Percentiles rank a stretch among this genome's conserved stretches.
These are phyloP conservation scores for Galerucella calmariensis DNA, from an alignment of 2,888 invertebrate species.

Conservation along the genomic window DNA sequence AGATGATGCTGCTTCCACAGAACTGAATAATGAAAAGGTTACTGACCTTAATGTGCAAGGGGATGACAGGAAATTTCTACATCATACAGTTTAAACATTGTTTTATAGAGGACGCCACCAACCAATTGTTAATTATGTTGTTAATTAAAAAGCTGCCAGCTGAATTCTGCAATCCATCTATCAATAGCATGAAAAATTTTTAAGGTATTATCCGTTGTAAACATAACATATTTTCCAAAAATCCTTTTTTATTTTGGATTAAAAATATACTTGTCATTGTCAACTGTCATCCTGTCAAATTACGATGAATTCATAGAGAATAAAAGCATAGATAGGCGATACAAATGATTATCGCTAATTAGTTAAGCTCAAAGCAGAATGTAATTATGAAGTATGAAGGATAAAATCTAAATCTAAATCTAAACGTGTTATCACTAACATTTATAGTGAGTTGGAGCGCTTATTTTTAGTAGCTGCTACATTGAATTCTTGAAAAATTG, in stretches of 20 bases:
- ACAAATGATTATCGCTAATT: neutral
- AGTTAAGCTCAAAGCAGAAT: too few relatives aligned
- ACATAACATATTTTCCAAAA: neutral
- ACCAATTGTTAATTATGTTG: neutral
- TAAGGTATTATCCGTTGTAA: neutral
- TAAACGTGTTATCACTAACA: too few relatives aligned
- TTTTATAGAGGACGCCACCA: neutral
- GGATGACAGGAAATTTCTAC: slow-evolving; percentile 7
- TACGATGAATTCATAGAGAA: neutral
- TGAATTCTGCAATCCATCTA: neutral
- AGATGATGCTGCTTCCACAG: slow-evolving; percentile 48
- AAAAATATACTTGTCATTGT: neutral
- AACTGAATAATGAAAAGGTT: slow-evolving; percentile 34
- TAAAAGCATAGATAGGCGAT: neutral
- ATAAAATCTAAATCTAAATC: too few relatives aligned
- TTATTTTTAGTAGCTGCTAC: too few relatives aligned
- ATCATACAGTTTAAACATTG: slow-evolving; percentile 5
- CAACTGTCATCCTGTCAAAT: slow-evolving; percentile 4
- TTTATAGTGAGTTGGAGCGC: too few relatives aligned
- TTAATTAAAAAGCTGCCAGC: neutral
- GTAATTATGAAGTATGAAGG: too few relatives aligned
- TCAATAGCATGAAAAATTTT: neutral
- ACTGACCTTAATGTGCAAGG: slow-evolving; percentile 23
- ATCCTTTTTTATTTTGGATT: neutral
- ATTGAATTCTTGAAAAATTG: too few relatives aligned